A percentile compares a stretch with the other conserved stretches of the same genome.
These are phyloP conservation scores for Temnothorax longispinosus DNA, from an alignment of 1,140 invertebrate species.

Conservation along the genomic window DNA sequence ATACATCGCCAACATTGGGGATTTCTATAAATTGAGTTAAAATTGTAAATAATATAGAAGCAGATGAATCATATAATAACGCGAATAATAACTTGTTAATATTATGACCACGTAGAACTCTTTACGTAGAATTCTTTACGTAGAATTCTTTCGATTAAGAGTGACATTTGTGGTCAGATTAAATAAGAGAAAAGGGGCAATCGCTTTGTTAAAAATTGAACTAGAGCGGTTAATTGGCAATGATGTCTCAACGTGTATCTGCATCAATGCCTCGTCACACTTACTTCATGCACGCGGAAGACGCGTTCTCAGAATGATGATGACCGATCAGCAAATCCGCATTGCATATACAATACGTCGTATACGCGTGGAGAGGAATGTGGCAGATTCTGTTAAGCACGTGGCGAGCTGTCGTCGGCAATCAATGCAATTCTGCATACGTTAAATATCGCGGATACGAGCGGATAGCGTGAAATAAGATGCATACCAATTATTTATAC, in stretches of 20 bases:
- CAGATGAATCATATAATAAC: background rate
- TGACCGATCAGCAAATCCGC: constrained; percentile 34
- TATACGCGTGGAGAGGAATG: constrained; percentile 31
- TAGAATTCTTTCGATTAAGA: background rate
- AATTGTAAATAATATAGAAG: background rate
- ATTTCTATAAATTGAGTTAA: background rate
- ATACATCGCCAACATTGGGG: background rate
- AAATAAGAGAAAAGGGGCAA: background rate
- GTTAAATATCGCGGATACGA: constrained; percentile 2
- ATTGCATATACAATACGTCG: constrained; percentile 28
- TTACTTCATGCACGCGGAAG: constrained; percentile 26
- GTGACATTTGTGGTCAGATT: background rate
- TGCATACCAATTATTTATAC: background rate
- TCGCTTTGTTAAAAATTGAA: background rate
- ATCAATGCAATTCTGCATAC: background rate
- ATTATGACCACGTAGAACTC: background rate
- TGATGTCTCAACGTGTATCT: background rate
- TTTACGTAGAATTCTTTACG: background rate
- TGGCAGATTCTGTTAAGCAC: constrained; percentile 27
- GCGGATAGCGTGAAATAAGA: background rate
- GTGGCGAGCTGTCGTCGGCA: background rate
- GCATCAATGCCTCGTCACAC: background rate
- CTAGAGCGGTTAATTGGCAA: background rate
- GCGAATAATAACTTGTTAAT: background rate
- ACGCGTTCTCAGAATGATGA: constrained; percentile 43